These are phyloP conservation scores for Rhadina sibilatrix DNA, from an alignment of 2,113 vertebrate genomes.

Conservation along the genomic window DNA sequence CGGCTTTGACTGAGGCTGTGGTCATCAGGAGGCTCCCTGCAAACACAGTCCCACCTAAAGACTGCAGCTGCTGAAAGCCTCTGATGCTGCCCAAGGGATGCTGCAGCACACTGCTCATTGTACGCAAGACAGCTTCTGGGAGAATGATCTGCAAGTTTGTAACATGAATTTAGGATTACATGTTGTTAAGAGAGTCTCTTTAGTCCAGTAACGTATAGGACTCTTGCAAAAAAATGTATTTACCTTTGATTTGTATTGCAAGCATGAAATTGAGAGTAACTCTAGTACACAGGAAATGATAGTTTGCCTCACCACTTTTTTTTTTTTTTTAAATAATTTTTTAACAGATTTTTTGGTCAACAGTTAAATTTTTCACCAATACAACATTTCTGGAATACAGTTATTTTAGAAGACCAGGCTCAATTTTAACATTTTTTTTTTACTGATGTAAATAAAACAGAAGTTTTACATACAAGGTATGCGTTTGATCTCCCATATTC, in stretches of 20 bases:
- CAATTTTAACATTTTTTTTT: constrained; percentile 2
- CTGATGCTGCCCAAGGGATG: neutral
- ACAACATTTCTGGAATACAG: neutral
- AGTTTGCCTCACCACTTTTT: neutral
- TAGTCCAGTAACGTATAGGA: neutral
- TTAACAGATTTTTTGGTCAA: neutral
- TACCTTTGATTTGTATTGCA: neutral
- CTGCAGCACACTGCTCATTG: neutral
- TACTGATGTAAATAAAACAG: constrained; percentile 38
- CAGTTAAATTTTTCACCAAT: neutral
- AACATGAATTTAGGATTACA: neutral
- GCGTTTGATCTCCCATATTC: neutral
- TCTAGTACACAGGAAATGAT: neutral
- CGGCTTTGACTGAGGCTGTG: neutral
- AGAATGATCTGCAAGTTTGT: neutral
- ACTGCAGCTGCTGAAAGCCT: neutral
- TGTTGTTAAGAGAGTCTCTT: neutral
- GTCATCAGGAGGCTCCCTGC: neutral
- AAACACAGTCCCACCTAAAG: neutral
- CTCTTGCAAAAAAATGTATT: neutral
- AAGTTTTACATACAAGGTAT: neutral
- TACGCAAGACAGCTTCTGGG: neutral
- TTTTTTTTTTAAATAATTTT: neutral
- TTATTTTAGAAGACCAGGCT: constrained; percentile 1
- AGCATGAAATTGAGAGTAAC: neutral